A percentile compares a stretch with the other conserved stretches of the same genome.
Conservation (phyloP, 2,888 invertebrate species). For the Aquatica leii region DNA sequence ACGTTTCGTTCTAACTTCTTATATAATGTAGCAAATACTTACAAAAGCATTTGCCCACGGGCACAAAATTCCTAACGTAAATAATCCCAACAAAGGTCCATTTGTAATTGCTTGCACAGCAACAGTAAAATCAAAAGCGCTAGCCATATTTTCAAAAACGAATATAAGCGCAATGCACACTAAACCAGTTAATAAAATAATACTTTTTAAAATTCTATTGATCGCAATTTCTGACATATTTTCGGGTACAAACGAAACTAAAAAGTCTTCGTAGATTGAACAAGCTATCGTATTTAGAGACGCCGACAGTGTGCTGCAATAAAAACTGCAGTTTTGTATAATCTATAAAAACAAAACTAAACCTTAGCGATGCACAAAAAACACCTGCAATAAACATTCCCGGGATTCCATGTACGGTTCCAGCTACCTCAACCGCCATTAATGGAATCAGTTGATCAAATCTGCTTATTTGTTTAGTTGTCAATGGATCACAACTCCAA, state of each 20-base stretch:
- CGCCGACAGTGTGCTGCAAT: conserved; percentile 67
- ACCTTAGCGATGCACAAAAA: conserved; percentile 75
- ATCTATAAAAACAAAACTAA: conserved; percentile 14
- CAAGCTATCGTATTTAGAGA: conserved; percentile 68
- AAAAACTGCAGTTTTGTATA: not conserved
- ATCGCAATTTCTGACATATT: conserved; percentile 63
- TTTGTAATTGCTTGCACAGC: conserved; percentile 70
- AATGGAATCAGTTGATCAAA: conserved; percentile 58
- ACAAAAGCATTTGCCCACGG: conserved; percentile 51
- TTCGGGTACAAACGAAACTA: conserved; percentile 63
- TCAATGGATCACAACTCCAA: conserved; percentile 49
- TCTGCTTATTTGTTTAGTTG: conserved; percentile 35
- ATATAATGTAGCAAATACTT: not conserved
- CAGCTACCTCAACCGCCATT: conserved; percentile 64
- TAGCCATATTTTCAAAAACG: conserved; percentile 68
- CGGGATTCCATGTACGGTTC: conserved; percentile 64
- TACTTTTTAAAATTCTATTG: conserved; percentile 67
- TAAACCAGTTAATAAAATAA: conserved; percentile 64
- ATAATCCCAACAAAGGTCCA: conserved; percentile 71
- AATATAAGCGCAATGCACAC: conserved; percentile 65
- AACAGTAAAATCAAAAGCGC: conserved; percentile 70
- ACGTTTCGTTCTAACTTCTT: not conserved
- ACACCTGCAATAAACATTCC: conserved; percentile 79
- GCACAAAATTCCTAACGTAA: conserved; percentile 71
- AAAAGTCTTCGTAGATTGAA: conserved; percentile 69